Base-by-base conservation (phyloP, 2,888 invertebrate species). In the Paralinhomoeus sp. region DNA sequence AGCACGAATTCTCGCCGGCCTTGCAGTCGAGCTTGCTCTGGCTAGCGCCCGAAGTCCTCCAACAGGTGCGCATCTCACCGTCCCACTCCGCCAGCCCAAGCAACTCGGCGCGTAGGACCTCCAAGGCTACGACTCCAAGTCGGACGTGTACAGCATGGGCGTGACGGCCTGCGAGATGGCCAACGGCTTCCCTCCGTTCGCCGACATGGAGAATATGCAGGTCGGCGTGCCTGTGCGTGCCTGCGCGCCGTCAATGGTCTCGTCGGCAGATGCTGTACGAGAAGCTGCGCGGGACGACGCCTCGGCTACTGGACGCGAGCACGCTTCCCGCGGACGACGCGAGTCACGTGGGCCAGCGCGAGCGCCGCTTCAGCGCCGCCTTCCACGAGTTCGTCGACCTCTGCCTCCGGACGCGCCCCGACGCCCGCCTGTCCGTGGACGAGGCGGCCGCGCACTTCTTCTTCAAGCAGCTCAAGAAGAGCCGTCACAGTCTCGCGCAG, bases 121-220 rank as follows among this genome's bases (percentile, higher is more conserved):
- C 34, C 71, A 73, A 57, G 87, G 89, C 2, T 89, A 85, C 62
- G 78, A 80, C 57, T 77, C 77, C 58, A 79, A 79, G 53, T 80
- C 83, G 0, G 89, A 89, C 64, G 75, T 85, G 17, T 89, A 89
- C 62, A 85, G 85, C 47, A 58, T 85, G 37, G 89, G 89, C 22
- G 79, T 87, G 49, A 72, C 80, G 3, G 73, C 77, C 40, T 85
- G 84, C 62, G 84, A 84, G 65, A 65, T 83, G 46, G 82, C 78
- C 37, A 87, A 87, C 65, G 85, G 87, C 0, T 73, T 77, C 31
- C 79, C 80, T 50, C 85, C 85, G 0, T 87, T 81, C 65, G 73
- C 75, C 1, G 81, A 80, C 53, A 76, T 81, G 57, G 73, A 79
- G 7, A 76, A 75, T n/a, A 81, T 85, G 1, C 63, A 64, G 58